A percentile compares a stretch with the other conserved stretches of the same genome.
These are phyloP conservation scores for Aythya baeri DNA, from an alignment of 2,113 vertebrate species.

Conservation along the genomic window DNA sequence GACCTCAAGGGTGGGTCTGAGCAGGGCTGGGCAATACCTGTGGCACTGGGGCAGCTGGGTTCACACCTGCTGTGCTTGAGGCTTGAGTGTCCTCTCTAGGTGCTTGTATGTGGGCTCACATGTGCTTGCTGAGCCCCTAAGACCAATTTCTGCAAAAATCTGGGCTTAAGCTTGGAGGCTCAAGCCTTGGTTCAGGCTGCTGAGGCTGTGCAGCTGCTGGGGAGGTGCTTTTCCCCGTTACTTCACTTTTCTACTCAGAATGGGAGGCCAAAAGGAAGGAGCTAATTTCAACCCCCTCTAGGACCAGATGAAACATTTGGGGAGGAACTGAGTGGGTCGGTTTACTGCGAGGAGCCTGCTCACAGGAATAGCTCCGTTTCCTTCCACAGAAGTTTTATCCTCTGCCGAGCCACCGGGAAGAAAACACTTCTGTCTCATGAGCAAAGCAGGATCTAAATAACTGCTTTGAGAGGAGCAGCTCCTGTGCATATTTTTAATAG, in stretches of 20 bases:
- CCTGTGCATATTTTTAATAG: not conserved
- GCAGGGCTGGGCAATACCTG: not conserved
- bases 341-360: not conserved
- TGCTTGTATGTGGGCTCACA: accelerated
- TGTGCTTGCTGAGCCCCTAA: not conserved
- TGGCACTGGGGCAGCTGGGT: not conserved
- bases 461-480: not conserved
- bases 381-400: not conserved
- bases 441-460: not conserved
- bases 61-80: not conserved
- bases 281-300: not conserved
- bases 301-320: not conserved
- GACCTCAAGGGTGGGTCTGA: accelerated
- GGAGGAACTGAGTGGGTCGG: not conserved
- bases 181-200: not conserved
- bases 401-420: not conserved
- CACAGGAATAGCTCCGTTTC: not conserved
- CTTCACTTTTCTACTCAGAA: not conserved
- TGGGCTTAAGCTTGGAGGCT: not conserved
- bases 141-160: not conserved
- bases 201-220: not conserved
- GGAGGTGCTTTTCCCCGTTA: not conserved
- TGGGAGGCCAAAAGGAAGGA: not conserved
- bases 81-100: not conserved
- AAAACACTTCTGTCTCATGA: not conserved